A percentile compares a stretch with the other conserved stretches of the same genome.
Conservation (phyloP, 2,113 vertebrate species). For the Amblyopsis rosae region DNA sequence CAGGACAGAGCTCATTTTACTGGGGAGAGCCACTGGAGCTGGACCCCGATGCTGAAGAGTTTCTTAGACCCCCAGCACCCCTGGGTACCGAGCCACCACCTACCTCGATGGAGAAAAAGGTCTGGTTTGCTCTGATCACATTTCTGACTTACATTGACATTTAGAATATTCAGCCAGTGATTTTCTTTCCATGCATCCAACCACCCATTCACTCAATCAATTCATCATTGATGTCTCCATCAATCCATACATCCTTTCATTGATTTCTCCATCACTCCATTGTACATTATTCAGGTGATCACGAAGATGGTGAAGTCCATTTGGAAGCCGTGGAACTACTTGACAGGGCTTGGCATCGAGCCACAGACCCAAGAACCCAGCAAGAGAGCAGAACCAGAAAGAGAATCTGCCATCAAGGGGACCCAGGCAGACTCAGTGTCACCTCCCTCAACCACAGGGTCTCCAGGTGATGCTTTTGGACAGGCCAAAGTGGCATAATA, state of each 20-base stretch:
- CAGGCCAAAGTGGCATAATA: neutral
- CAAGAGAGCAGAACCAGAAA: neutral
- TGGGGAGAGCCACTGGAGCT: conserved; percentile 65
- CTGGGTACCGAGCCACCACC: conserved; percentile 18
- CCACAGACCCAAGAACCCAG: conserved; percentile 27
- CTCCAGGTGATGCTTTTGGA: conserved; percentile 38
- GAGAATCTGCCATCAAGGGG: conserved; percentile 13
- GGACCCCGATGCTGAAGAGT: conserved; percentile 53
- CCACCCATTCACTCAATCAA: neutral
- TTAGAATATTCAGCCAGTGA: neutral
- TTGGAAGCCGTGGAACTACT: conserved; percentile 75
- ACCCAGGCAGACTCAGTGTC: neutral
- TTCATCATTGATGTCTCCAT: neutral
- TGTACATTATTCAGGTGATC: conserved; percentile 47
- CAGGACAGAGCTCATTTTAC: conserved; percentile 60
- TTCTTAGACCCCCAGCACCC: conserved; percentile 45
- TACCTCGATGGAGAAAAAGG: conserved; percentile 66
- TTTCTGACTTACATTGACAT: neutral
- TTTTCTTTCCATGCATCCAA: neutral
- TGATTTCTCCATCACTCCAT: neutral
- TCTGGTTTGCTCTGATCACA: conserved; percentile 12
- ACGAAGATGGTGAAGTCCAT: conserved; percentile 70
- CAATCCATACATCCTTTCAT: neutral
- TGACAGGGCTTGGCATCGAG: conserved; percentile 51
- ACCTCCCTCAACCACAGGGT: conserved; percentile 17